Evolutionary conservation across 2,888 invertebrate species (phyloP).

Genomic region (Spialia ferax): DNA sequence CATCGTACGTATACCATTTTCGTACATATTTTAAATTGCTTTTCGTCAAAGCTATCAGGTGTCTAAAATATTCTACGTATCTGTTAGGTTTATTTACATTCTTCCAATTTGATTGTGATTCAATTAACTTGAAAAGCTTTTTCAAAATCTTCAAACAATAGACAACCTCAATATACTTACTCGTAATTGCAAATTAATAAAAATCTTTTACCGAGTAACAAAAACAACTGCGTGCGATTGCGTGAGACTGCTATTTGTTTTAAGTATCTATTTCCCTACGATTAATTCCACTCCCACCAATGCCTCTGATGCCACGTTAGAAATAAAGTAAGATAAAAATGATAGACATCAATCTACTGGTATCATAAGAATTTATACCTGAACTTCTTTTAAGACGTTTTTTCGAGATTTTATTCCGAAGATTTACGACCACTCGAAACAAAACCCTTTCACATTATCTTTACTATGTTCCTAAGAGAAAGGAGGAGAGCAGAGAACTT

Average conservation of each 20-base stretch:
- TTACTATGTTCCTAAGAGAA: background rate
- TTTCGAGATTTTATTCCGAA: background rate
- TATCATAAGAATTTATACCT: too few species aligned
- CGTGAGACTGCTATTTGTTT: too few species aligned
- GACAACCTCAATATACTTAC: too few species aligned
- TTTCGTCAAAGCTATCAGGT: background rate
- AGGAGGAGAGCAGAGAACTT: background rate
- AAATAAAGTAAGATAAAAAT: too few species aligned
- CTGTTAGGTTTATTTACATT: background rate
- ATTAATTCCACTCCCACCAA: too few species aligned
- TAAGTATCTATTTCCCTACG: too few species aligned
- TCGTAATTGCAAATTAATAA: too few species aligned
- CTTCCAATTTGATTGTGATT: background rate
- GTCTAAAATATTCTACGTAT: background rate
- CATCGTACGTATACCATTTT: conserved; percentile 19
- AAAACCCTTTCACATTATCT: background rate
- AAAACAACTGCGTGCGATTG: too few species aligned
- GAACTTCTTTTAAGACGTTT: background rate
- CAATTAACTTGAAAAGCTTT: background rate
- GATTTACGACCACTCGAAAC: background rate
- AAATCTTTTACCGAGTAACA: too few species aligned
- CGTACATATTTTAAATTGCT: conserved; percentile 18
- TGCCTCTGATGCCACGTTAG: too few species aligned
- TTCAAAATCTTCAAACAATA: background rate
- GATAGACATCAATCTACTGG: too few species aligned